These are phyloP conservation scores for Drosophila anomalata DNA, from an alignment of 2,888 invertebrate species.

Conservation along the genomic window DNA sequence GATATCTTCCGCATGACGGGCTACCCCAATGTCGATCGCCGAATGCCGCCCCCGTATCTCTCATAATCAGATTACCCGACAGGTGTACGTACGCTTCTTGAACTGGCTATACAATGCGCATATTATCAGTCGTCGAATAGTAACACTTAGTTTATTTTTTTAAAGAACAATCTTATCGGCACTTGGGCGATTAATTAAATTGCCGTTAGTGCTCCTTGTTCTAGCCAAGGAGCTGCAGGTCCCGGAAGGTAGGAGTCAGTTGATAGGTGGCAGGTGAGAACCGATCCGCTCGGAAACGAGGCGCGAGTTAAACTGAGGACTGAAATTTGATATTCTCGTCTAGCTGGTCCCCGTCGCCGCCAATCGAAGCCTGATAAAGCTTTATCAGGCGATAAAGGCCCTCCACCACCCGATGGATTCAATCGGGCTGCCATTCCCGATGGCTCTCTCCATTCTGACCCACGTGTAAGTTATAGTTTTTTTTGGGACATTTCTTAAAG, in stretches of 20 bases:
- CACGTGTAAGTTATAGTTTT: slow-evolving; percentile 36
- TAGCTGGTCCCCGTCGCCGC: slow-evolving; percentile 9
- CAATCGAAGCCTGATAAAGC: slow-evolving; percentile 61
- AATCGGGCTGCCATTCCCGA: slow-evolving; percentile 4
- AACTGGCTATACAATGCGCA: slow-evolving; percentile 23
- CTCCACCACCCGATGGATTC: background rate
- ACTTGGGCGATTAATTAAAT: slow-evolving; percentile 42
- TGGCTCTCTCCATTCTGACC: slow-evolving; percentile 1
- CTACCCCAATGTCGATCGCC: slow-evolving; percentile 38
- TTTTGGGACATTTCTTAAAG: slow-evolving; percentile 24
- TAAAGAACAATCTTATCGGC: slow-evolving; percentile 20
- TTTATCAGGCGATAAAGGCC: slow-evolving; percentile 38
- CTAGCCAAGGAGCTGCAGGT: slow-evolving; percentile 12
- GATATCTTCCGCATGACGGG: slow-evolving; percentile 20
- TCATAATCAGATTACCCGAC: slow-evolving; percentile 30
- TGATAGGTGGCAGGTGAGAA: background rate
- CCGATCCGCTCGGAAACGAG: slow-evolving; percentile 61
- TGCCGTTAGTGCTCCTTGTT: slow-evolving; percentile 39
- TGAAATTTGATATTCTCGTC: slow-evolving; percentile 43
- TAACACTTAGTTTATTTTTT: slow-evolving; percentile 17
- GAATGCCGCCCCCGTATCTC: slow-evolving; percentile 8
- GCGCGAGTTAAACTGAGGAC: slow-evolving; percentile 62
- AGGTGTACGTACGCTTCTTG: slow-evolving; percentile 35
- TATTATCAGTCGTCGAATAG: slow-evolving; percentile 25
- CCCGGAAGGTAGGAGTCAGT: background rate